A percentile compares a stretch with the other conserved stretches of the same genome.
phyloP scores from a whole-genome alignment of 2,888 invertebrate genomes.

The Diarsia mendica region DNA sequence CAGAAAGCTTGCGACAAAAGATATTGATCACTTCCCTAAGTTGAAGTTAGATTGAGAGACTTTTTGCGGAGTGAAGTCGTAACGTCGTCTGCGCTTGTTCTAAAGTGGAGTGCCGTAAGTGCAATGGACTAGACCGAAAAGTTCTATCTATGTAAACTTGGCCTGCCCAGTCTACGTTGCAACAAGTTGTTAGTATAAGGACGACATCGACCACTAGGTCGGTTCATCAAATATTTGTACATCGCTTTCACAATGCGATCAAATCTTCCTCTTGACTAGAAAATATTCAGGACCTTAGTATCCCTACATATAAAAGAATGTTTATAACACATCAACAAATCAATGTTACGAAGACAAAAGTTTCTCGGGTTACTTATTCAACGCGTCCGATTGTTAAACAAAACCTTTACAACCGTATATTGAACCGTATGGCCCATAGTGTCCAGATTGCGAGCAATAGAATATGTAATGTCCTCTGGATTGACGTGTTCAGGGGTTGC shows the following conservation, averaged over 20 bases:
- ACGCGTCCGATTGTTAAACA: conserved; percentile 23
- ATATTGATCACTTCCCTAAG: conserved; percentile 57
- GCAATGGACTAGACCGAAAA: conserved; percentile 72
- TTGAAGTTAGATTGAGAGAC: conserved; percentile 54
- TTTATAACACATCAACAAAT: not conserved
- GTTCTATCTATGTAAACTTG: conserved; percentile 65
- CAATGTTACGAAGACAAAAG: not conserved
- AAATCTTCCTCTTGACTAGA: not conserved
- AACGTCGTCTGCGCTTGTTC: conserved; percentile 66
- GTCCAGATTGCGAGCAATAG: conserved; percentile 40
- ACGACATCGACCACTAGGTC: conserved; percentile 43
- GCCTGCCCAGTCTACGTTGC: conserved; percentile 60
- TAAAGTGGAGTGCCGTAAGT: conserved; percentile 67
- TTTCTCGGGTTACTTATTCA: conserved; percentile 8
- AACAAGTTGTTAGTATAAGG: conserved; percentile 68
- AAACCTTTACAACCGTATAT: conserved; percentile 15
- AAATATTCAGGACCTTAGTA: not conserved
- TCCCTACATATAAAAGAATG: not conserved
- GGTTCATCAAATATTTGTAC: conserved; percentile 48
- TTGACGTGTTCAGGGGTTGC: conserved; percentile 16
- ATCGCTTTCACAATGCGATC: conserved; percentile 21
- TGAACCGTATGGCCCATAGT: not conserved
- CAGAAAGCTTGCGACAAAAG: conserved; percentile 39
- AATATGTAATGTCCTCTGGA: conserved; percentile 41
- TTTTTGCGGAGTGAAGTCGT: conserved; percentile 52